phyloP scores from a whole-genome alignment of 2,113 vertebrate species.

The Nycticryphes semicollaris region DNA sequence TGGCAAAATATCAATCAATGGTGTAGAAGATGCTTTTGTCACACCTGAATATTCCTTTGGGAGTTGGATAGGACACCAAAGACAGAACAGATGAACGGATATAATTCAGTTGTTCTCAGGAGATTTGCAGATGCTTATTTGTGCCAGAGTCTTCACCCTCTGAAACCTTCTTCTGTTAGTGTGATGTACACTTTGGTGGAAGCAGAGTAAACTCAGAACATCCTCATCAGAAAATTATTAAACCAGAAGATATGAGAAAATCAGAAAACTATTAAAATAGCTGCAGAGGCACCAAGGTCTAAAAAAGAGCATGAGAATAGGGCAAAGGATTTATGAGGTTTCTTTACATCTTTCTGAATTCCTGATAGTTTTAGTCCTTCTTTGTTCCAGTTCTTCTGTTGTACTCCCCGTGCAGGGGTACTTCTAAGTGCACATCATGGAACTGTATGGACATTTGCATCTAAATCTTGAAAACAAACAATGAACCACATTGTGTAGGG shows the following conservation, averaged over 20 bases:
- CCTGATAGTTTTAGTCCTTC: not conserved
- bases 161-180: not conserved
- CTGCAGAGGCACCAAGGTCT: not conserved
- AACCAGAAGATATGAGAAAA: too few relatives aligned
- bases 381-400: not conserved
- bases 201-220: not conserved
- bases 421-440: not conserved
- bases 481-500: not conserved
- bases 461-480: not conserved
- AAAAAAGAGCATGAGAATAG: not conserved
- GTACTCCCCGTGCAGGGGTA: not conserved
- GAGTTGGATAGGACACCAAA: not conserved
- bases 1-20: not conserved
- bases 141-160: not conserved
- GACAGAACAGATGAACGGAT: not conserved
- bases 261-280: not conserved
- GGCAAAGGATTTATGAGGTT: not conserved
- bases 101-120: not conserved
- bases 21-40: not conserved
- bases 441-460: not conserved
- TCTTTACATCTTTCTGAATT: not conserved
- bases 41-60: conserved; percentile 31
- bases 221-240: not conserved
- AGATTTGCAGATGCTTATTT: not conserved
- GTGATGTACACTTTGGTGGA: not conserved